phyloP scores from a whole-genome alignment of 2,797 vertebrate genomes.

The Anableps anableps region DNA sequence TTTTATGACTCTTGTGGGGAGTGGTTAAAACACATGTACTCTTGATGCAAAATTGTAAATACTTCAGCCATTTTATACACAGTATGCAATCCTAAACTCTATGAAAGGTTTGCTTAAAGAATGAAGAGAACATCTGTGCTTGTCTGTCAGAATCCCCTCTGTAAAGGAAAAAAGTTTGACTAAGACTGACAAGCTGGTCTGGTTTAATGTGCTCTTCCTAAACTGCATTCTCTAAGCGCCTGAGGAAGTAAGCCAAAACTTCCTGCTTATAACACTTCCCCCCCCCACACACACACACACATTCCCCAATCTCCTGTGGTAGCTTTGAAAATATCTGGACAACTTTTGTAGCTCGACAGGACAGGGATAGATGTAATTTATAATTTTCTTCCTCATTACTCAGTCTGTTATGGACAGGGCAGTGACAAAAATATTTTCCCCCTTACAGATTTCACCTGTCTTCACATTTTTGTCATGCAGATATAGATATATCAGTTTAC shows the following conservation, averaged over 20 bases:
- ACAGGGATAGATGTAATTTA: constrained; percentile 19
- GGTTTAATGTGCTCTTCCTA: constrained; percentile 56
- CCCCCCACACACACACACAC: too few relatives aligned
- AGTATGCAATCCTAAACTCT: constrained; percentile 41
- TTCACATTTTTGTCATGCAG: background rate
- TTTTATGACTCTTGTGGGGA: background rate
- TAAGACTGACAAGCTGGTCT: constrained; percentile 47
- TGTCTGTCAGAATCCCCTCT: constrained; percentile 49
- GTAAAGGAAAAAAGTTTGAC: constrained; percentile 46
- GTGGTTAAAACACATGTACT: constrained; percentile 3
- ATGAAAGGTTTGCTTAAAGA: constrained; percentile 22
- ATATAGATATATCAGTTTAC: background rate
- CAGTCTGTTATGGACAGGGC: background rate
- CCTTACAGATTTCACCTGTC: background rate
- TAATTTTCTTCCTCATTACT: background rate
- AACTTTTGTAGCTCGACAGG: constrained; percentile 31
- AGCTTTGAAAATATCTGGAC: constrained; percentile 37
- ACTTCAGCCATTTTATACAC: constrained; percentile 10
- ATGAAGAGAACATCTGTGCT: constrained; percentile 28
- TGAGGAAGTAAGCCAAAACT: constrained; percentile 72
- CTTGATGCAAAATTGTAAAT: constrained; percentile 2
- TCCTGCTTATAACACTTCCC: constrained; percentile 61
- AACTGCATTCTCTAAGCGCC: constrained; percentile 69
- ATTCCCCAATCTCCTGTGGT: constrained; percentile 9
- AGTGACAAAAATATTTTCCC: background rate